Percentiles rank a stretch among this genome's conserved stretches.
phyloP scores from a whole-genome alignment of 2,113 vertebrate genomes.

The Oryzias melastigma region DNA sequence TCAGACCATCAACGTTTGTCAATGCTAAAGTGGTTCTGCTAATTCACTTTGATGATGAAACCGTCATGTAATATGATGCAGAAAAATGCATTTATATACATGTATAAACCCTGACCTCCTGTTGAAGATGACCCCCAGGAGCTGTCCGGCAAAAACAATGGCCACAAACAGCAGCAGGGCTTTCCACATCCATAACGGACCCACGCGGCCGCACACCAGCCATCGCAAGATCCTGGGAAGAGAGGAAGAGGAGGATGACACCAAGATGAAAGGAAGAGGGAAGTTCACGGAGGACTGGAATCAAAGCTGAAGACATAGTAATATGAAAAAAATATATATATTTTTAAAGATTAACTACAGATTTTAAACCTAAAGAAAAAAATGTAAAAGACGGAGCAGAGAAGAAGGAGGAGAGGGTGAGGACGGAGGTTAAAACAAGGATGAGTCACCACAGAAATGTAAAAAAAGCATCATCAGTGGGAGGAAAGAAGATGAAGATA shows the following conservation, averaged over 20 bases:
- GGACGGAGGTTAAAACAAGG: too few species aligned
- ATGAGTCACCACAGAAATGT: too few species aligned
- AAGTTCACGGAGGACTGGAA: background rate
- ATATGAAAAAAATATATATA: too few species aligned
- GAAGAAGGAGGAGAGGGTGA: too few species aligned
- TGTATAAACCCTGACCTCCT: slow-evolving; percentile 61
- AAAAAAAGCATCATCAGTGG: too few species aligned
- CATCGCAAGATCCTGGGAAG: slow-evolving; percentile 73
- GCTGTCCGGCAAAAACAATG: slow-evolving; percentile 74
- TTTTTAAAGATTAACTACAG: too few species aligned
- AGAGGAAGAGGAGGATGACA: background rate
- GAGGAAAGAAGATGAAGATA: too few species aligned
- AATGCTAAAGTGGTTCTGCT: too few species aligned
- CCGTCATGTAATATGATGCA: background rate
- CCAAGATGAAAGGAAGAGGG: background rate
- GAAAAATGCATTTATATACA: background rate
- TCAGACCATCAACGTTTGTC: too few species aligned
- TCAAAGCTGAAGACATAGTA: background rate
- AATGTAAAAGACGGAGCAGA: too few species aligned
- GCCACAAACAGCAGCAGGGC: slow-evolving; percentile 74
- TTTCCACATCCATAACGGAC: slow-evolving; percentile 79
- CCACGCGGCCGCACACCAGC: slow-evolving; percentile 70
- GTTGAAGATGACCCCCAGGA: slow-evolving; percentile 78
- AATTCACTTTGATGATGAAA: too few species aligned
- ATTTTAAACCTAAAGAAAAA: too few species aligned